Conservation (phyloP, 2,113 vertebrate species). For the Odobenus rosmarus region DNA sequence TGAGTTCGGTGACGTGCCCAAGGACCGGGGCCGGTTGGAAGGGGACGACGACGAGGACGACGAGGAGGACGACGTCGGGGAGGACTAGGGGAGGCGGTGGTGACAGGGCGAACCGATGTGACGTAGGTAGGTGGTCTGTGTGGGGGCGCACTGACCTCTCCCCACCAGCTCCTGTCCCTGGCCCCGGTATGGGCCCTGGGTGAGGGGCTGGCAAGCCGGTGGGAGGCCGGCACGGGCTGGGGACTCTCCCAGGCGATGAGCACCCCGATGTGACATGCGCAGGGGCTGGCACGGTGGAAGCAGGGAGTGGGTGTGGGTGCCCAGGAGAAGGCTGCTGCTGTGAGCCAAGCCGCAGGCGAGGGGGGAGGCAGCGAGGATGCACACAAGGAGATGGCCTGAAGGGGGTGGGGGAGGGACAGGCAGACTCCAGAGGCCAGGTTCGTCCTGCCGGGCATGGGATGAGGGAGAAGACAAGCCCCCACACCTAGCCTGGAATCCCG, state of each 20-base stretch:
- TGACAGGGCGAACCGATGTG: conserved; percentile 9
- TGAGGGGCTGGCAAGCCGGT: background rate
- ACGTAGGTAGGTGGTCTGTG: conserved; percentile 25
- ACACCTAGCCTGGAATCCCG: background rate
- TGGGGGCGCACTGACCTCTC: background rate
- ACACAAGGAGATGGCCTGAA: background rate
- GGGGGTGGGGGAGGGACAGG: background rate
- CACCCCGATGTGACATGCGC: no score
- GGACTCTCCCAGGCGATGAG: background rate
- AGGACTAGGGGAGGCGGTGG: conserved; percentile 77
- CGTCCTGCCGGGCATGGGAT: background rate
- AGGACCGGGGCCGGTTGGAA: conserved; percentile 81
- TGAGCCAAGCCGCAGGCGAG: background rate
- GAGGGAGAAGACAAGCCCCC: background rate
- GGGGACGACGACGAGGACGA: conserved; percentile 85
- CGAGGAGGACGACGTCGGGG: conserved; percentile 75
- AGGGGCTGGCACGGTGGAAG: background rate
- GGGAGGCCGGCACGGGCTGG: background rate
- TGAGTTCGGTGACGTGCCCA: conserved; percentile 84
- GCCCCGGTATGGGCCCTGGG: background rate
- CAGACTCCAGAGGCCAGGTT: background rate
- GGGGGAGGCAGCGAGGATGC: background rate
- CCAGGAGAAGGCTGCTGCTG: background rate
- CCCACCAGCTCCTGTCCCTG: background rate
- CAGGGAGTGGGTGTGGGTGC: background rate